Conservation (phyloP, 2,888 invertebrate genomes). For the Macrosoma leucophasiata region DNA sequence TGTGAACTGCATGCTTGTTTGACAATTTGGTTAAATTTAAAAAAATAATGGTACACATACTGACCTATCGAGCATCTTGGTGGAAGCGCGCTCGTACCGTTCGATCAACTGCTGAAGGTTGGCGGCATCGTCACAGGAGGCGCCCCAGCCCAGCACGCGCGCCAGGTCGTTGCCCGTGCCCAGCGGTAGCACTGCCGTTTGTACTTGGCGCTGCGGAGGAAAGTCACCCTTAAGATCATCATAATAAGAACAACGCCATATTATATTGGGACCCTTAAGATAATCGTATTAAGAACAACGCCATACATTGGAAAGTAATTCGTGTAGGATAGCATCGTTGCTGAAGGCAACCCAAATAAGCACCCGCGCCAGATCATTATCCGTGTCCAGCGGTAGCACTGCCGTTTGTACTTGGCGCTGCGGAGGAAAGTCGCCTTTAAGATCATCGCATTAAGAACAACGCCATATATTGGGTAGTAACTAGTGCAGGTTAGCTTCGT, state of each 20-base stretch:
- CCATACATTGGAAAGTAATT: too few relatives aligned
- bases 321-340: too few relatives aligned
- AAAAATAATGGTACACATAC: too few relatives aligned
- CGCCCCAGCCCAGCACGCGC: conserved; percentile 96
- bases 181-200: conserved; percentile 94
- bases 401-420: conserved; percentile 96
- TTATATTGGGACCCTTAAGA: too few relatives aligned
- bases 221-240: neutral
- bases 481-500: too few relatives aligned
- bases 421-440: conserved; percentile 5
- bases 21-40: too few relatives aligned
- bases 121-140: conserved; percentile 96
- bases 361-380: conserved; percentile 96
- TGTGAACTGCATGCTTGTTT: too few relatives aligned
- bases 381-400: conserved; percentile 95
- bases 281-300: too few relatives aligned
- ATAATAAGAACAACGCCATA: too few relatives aligned
- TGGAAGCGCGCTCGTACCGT: conserved; percentile 96
- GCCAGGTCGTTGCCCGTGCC: conserved; percentile 98
- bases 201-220: conserved; percentile 85
- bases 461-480: too few relatives aligned
- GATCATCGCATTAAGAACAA: too few relatives aligned
- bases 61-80: conserved; percentile 96
- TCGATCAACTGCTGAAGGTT: conserved; percentile 94
- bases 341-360: conserved; percentile 98